Conservation (phyloP, 2,113 vertebrate species). For the Ploceus nigricollis region DNA sequence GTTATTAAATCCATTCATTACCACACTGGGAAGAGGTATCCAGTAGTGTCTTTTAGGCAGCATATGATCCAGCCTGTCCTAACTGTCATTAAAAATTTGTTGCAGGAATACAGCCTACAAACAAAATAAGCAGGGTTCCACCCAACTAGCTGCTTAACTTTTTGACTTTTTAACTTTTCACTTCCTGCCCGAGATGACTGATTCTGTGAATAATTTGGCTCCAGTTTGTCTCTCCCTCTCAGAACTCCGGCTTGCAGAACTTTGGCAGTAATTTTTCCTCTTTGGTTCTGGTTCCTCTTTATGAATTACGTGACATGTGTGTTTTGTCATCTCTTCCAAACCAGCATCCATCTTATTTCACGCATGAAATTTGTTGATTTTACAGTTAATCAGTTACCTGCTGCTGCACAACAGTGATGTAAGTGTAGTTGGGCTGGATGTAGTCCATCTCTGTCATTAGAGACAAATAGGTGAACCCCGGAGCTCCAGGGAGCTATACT, state of each 20-base stretch:
- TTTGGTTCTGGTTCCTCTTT: background rate
- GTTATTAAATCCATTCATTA: background rate
- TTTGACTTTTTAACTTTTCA: background rate
- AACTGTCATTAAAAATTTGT: background rate
- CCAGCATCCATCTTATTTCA: background rate
- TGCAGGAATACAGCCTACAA: background rate
- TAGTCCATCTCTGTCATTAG: background rate
- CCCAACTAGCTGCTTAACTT: background rate
- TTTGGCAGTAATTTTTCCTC: background rate
- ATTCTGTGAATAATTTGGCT: background rate
- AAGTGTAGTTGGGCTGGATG: background rate
- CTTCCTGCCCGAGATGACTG: background rate
- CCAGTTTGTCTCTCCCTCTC: background rate
- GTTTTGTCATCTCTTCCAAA: background rate
- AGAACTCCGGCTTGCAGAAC: background rate
- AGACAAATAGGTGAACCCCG: background rate
- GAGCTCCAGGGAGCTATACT: background rate
- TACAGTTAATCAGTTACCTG: background rate
- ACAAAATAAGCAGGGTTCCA: background rate
- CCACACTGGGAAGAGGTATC: background rate
- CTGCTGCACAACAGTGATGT: background rate
- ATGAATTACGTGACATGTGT: background rate
- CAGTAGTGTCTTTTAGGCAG: background rate
- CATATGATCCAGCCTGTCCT: background rate
- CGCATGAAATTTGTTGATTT: background rate